Base-by-base conservation (phyloP, 1,140 invertebrate species). In the Caenorhabditis elegans region DNA sequence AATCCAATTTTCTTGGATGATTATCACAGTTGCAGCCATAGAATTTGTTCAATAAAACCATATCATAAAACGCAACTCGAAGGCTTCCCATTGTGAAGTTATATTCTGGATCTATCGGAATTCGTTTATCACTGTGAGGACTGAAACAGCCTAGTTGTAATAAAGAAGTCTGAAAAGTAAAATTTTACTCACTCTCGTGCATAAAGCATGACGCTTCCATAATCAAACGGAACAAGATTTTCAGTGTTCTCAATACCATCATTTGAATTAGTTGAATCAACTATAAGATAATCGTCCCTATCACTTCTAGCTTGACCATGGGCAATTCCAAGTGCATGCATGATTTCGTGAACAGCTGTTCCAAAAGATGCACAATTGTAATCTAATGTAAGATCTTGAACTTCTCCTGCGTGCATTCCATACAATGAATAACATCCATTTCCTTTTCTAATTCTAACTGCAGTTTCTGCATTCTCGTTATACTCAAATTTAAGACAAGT, bases 11-110 rank as follows among this genome's bases (percentile, higher is more conserved):
- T 0, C 3, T 22, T 22, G 34, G 31, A 22, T 70, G 60, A 17
- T 39, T 70, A 11, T 70, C 60, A 39, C 60, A 70, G 11, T 70
- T 70, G 34, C 60, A 70, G 15, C 10, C 34, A 17, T 70, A 70
- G 26, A 22, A 70, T 8, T 22, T 6, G 10, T 70, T 70, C 34
- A 70, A n/a, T 0, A 70, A 6, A 22, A 70, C 43, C 60, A 70
- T 70, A 70, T 70, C 60, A 13, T 70, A 70, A 17, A 70, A 70
- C 5, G 34, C 60, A 1, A 70, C 60, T 6, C 60, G 34, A 3
- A 70, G 60, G 22, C 34, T 70, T 24, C 60, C 60, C 60, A 70
- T 70, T 43, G 60, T 70, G 60, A 39, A 70, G 34, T 70, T 70
- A 8, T 70, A 70, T 22, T 70, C 60, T 43, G 60, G 60, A 39